Conservation (phyloP, 2,113 vertebrate genomes). For the Athene cunicularia region DNA sequence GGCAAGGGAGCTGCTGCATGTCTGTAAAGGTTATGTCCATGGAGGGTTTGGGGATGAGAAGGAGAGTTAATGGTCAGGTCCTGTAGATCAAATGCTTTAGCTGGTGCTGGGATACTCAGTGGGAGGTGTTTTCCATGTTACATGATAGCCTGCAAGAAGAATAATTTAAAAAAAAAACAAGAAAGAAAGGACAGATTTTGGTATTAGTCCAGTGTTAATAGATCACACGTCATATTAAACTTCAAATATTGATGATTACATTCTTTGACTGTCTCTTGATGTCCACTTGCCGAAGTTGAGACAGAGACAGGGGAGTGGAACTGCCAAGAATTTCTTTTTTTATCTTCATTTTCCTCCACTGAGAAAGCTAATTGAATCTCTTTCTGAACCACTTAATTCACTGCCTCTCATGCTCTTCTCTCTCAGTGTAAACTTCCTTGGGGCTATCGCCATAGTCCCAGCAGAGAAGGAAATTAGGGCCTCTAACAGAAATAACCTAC, state of each 20-base stretch:
- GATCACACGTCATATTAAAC: neutral
- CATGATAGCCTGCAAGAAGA: neutral
- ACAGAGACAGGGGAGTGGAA: neutral
- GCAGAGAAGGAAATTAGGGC: conserved; percentile 61
- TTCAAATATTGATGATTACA: conserved; percentile 14
- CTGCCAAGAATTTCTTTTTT: neutral
- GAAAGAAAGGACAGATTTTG: neutral
- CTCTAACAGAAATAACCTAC: conserved; percentile 58
- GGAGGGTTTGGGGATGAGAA: neutral
- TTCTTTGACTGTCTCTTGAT: conserved; percentile 3
- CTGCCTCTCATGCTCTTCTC: conserved; percentile 41
- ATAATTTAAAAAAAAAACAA: too few species aligned
- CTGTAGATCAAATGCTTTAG: neutral
- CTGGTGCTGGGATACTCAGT: neutral
- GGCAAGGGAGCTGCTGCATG: neutral
- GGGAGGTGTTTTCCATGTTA: neutral
- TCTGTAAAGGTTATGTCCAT: neutral
- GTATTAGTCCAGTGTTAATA: neutral
- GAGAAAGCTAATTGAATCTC: conserved; percentile 49
- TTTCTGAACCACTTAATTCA: conserved; percentile 56
- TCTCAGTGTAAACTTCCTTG: conserved; percentile 58
- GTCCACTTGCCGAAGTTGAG: neutral
- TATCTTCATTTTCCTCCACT: conserved; percentile 7
- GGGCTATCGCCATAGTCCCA: conserved; percentile 37
- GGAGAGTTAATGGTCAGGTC: neutral